A percentile compares a stretch with the other conserved stretches of the same genome.
Evolutionary conservation across 2,888 invertebrate species (phyloP).

Genomic region (Drosophila mettleri): DNA sequence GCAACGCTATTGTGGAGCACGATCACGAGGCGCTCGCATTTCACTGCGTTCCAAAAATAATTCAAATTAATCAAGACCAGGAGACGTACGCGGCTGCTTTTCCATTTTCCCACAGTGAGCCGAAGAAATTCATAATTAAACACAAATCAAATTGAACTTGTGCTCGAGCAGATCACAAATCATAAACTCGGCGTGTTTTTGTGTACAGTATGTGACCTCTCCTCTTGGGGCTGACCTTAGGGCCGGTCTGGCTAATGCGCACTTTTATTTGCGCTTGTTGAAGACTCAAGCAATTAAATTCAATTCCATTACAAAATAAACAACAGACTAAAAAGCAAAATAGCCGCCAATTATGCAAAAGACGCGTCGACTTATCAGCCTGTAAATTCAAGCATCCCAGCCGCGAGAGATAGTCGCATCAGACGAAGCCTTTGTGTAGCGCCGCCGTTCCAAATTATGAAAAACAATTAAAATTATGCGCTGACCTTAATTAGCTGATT

Average conservation of each 20-base stretch:
- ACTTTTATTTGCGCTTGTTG: conserved; percentile 25
- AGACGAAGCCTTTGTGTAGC: conserved; percentile 59
- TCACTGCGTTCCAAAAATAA: conserved; percentile 73
- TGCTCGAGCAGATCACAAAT: conserved; percentile 40
- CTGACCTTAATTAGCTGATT: conserved; percentile 75
- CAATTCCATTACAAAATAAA: conserved; percentile 53
- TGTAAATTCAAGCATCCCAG: conserved; percentile 29
- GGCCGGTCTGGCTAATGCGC: conserved; percentile 14
- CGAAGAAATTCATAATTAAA: conserved; percentile 49
- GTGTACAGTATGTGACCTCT: conserved; percentile 9
- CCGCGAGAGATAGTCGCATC: conserved; percentile 24
- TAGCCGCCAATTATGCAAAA: conserved; percentile 74
- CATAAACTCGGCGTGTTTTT: background rate
- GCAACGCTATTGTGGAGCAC: conserved; percentile 31
- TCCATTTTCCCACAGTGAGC: conserved; percentile 44
- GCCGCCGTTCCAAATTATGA: conserved; percentile 58
- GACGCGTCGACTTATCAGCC: conserved; percentile 59
- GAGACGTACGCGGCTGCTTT: conserved; percentile 26
- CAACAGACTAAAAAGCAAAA: conserved; percentile 55
- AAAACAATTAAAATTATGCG: conserved; percentile 68
- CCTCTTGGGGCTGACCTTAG: conserved; percentile 8
- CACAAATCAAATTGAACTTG: conserved; percentile 48
- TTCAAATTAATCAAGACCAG: conserved; percentile 71
- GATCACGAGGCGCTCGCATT: conserved; percentile 53
- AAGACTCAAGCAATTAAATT: conserved; percentile 33